These are phyloP conservation scores for Drosophila pseudoobscura DNA, from an alignment of 1,140 invertebrate species.

Conservation along the genomic window DNA sequence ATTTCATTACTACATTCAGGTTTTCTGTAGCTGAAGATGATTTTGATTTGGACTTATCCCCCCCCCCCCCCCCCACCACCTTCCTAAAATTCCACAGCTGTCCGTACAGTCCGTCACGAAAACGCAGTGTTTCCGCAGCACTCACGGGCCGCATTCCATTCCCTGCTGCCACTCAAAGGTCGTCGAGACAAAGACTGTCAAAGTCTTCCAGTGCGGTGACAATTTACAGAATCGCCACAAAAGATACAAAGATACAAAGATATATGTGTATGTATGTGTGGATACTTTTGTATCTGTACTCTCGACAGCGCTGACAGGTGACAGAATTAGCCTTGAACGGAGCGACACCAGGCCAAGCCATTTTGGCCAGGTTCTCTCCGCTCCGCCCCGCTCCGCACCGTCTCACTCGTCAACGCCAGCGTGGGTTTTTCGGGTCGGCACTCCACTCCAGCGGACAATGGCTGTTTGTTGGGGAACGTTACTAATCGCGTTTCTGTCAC, in stretches of 20 bases:
- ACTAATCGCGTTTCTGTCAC: conserved; percentile 79
- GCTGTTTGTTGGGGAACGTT: conserved; percentile 26
- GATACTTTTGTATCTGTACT: not conserved
- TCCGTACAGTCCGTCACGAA: not conserved
- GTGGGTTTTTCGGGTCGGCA: conserved; percentile 17
- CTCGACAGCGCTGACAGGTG: conserved; percentile 77
- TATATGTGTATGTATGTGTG: no score
- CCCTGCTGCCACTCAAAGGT: conserved; percentile 15
- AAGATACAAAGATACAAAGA: conserved; percentile 12
- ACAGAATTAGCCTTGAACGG: conserved; percentile 79
- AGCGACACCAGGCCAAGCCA: not conserved
- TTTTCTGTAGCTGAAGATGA: no score
- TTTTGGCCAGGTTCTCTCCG: conserved; percentile 11
- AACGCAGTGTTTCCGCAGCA: not conserved
- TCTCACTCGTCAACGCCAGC: conserved; percentile 41
- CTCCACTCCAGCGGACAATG: conserved; percentile 42
- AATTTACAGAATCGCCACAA: conserved; percentile 70
- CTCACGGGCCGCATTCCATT: conserved; percentile 17
- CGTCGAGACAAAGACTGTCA: conserved; percentile 49
- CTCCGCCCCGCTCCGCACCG: conserved; percentile 10
- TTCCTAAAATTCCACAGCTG: no score
- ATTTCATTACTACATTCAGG: no score
- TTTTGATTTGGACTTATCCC: not conserved
- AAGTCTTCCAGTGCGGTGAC: conserved; percentile 56
- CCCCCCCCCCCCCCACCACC: not conserved